These are phyloP conservation scores for Mycteria americana DNA, from an alignment of 2,797 vertebrate genomes.

Conservation along the genomic window DNA sequence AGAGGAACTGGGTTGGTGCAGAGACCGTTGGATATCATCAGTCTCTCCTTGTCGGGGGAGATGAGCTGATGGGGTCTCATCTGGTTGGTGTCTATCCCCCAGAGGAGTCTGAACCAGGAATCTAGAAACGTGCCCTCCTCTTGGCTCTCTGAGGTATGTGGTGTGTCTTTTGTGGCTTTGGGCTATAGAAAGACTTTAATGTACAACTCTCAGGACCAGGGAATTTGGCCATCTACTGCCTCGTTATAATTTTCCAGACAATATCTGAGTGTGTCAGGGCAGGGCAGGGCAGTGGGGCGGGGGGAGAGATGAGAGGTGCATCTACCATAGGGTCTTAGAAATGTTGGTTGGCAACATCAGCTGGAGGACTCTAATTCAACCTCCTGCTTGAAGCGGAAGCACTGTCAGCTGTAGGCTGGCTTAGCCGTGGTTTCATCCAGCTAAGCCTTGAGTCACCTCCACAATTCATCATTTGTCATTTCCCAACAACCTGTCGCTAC, in stretches of 20 bases:
- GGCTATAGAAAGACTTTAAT: not conserved
- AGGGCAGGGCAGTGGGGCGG: too few relatives aligned
- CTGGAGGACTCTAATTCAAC: not conserved
- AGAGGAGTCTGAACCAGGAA: not conserved
- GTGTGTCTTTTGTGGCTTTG: not conserved
- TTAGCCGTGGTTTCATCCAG: not conserved
- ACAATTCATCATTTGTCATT: not conserved
- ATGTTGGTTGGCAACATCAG: not conserved
- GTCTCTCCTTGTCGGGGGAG: not conserved
- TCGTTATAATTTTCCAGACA: not conserved
- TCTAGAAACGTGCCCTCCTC: not conserved
- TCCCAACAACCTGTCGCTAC: not conserved
- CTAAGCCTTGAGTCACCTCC: not conserved
- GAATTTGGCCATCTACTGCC: not conserved
- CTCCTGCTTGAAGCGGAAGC: not conserved
- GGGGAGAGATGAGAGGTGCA: not conserved
- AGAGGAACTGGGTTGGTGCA: not conserved
- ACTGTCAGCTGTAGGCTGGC: not conserved
- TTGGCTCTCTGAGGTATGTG: slow-evolving; percentile 5
- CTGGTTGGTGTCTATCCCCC: not conserved
- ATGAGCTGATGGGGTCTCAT: not conserved
- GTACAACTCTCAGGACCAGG: not conserved
- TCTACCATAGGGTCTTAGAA: not conserved
- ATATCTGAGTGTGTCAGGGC: not conserved
- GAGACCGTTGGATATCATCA: not conserved